These are phyloP conservation scores for Lepidocyrtoides sp. DNA, from an alignment of 2,888 invertebrate species.

Conservation along the genomic window DNA sequence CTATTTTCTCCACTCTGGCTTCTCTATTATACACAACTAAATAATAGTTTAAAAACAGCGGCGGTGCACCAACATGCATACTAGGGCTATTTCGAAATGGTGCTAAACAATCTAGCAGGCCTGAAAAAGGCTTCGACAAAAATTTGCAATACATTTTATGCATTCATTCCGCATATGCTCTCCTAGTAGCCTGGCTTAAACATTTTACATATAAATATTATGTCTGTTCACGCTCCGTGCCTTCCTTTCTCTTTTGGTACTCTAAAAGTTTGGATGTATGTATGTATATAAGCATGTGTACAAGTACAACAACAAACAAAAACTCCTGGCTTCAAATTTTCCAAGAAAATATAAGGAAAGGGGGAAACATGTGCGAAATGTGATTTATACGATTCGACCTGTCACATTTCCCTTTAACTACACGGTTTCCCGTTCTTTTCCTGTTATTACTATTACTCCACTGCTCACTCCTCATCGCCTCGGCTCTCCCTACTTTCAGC, in stretches of 20 bases:
- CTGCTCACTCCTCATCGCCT: slow-evolving; percentile 33
- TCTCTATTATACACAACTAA: slow-evolving; percentile 3
- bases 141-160: slow-evolving; percentile 32
- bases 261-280: not conserved
- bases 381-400: slow-evolving; percentile 84
- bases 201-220: not conserved
- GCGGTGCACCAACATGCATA: not conserved
- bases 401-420: slow-evolving; percentile 82
- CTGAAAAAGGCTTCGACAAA: not conserved
- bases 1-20: not conserved
- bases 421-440: slow-evolving; percentile 80
- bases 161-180: slow-evolving; percentile 13
- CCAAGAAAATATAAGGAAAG: slow-evolving; percentile 53
- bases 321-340: slow-evolving; percentile 34
- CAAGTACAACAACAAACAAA: slow-evolving; percentile 40
- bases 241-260: slow-evolving; percentile 11
- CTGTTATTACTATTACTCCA: slow-evolving; percentile 73
- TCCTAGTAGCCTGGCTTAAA: not conserved
- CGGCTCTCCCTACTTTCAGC: slow-evolving; percentile 34
- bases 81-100: not conserved
- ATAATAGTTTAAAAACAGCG: slow-evolving; percentile 40
- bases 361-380: slow-evolving; percentile 84
- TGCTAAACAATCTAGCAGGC: slow-evolving; percentile 10
- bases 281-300: not conserved
- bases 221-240: slow-evolving; percentile 31